These are phyloP conservation scores for Vesta saturnalis DNA, from an alignment of 2,888 invertebrate species.

Conservation along the genomic window DNA sequence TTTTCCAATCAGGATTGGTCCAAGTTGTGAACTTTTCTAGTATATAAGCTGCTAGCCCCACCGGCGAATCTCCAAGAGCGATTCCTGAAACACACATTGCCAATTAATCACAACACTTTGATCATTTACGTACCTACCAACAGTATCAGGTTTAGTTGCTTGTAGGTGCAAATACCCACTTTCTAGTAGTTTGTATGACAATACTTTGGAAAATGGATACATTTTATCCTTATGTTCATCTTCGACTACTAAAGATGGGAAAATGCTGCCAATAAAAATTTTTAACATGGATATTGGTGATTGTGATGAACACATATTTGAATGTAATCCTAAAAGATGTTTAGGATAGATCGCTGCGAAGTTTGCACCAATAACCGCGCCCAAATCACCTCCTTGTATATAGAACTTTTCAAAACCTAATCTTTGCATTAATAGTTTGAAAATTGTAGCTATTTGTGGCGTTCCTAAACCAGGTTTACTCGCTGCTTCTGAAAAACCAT, in stretches of 20 bases:
- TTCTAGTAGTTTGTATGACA: constrained; percentile 55
- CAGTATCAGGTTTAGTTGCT: no score
- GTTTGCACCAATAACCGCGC: constrained; percentile 68
- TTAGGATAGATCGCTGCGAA: constrained; percentile 73
- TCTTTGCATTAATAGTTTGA: constrained; percentile 76
- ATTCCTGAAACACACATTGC: constrained; percentile 65
- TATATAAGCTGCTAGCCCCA: constrained; percentile 89
- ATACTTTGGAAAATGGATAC: no score
- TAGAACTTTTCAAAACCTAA: constrained; percentile 74
- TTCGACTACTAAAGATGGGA: constrained; percentile 57
- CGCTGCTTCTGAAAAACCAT: constrained; percentile 66
- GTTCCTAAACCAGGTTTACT: constrained; percentile 70
- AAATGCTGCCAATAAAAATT: constrained; percentile 38
- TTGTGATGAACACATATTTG: constrained; percentile 42
- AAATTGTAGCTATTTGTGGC: constrained; percentile 67
- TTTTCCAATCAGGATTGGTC: constrained; percentile 68
- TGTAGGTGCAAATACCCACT: background rate
- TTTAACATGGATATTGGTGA: no score
- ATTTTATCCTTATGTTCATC: constrained; percentile 62
- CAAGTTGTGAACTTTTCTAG: constrained; percentile 88
- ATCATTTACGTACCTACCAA: no score
- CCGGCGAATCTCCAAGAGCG: constrained; percentile 79
- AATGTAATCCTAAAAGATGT: constrained; percentile 66
- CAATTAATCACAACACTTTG: background rate
- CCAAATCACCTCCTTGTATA: constrained; percentile 86